Conservation (phyloP, 2,888 invertebrate species). For the Nephrotoma flavescens region DNA sequence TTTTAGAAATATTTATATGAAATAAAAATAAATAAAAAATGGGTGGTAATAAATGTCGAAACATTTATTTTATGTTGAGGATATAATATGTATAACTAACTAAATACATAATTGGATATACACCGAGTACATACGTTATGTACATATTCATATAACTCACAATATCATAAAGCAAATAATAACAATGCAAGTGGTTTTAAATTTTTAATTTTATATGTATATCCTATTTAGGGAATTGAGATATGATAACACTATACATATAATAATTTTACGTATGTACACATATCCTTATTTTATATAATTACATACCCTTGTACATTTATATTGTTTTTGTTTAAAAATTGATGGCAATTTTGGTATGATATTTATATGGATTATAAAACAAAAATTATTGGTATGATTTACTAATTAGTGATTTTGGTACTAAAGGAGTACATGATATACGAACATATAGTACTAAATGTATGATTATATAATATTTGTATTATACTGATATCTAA, state of each 20-base stretch:
- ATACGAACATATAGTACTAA: neutral
- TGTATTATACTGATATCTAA: neutral
- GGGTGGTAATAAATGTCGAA: neutral
- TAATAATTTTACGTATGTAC: neutral
- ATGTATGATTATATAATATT: neutral
- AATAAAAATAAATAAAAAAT: neutral
- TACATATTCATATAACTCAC: neutral
- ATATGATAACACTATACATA: neutral
- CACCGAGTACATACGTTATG: neutral
- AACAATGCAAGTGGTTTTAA: neutral
- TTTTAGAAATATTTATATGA: neutral
- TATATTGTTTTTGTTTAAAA: neutral
- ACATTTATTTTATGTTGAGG: neutral
- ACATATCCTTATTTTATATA: neutral
- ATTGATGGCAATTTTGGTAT: neutral
- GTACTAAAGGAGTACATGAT: neutral
- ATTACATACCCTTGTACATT: neutral
- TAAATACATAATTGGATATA: neutral
- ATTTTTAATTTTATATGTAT: neutral
- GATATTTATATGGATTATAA: neutral
- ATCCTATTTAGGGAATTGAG: neutral
- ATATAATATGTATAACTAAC: neutral
- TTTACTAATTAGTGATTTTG: neutral
- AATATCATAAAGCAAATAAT: neutral
- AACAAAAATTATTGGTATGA: neutral